phyloP scores from a whole-genome alignment of 2,888 invertebrate genomes.

The Pammene fasciana region DNA sequence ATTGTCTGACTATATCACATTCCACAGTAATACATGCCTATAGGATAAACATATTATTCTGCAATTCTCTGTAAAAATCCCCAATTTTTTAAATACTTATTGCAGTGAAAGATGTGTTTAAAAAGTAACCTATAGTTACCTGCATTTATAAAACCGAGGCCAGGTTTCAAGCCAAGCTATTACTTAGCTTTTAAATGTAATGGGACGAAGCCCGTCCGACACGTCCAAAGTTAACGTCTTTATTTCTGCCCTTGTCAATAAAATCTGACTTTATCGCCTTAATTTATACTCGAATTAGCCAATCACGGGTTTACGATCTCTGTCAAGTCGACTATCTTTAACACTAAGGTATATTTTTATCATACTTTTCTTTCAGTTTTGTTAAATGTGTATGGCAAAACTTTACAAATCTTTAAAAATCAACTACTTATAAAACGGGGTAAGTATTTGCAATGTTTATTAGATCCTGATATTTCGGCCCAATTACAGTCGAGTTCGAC shows the following conservation, averaged over 20 bases:
- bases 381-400: neutral
- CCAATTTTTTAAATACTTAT: no score
- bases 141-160: neutral
- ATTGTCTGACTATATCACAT: no score
- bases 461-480: no score
- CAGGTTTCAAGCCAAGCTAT: neutral
- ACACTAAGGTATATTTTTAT: conserved; percentile 11
- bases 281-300: conserved; percentile 31
- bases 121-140: neutral
- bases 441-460: no score
- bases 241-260: conserved; percentile 27
- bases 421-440: no score
- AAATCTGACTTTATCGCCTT: conserved; percentile 27
- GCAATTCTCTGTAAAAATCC: no score
- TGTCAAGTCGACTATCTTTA: neutral
- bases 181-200: neutral
- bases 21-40: no score
- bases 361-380: neutral
- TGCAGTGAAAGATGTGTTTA: no score
- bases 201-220: neutral
- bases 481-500: no score
- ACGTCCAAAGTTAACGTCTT: conserved; percentile 23
- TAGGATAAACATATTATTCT: no score
- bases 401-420: no score
- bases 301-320: conserved; percentile 27